Conservation (phyloP, 2,113 vertebrate species). For the Mus pahari region DNA sequence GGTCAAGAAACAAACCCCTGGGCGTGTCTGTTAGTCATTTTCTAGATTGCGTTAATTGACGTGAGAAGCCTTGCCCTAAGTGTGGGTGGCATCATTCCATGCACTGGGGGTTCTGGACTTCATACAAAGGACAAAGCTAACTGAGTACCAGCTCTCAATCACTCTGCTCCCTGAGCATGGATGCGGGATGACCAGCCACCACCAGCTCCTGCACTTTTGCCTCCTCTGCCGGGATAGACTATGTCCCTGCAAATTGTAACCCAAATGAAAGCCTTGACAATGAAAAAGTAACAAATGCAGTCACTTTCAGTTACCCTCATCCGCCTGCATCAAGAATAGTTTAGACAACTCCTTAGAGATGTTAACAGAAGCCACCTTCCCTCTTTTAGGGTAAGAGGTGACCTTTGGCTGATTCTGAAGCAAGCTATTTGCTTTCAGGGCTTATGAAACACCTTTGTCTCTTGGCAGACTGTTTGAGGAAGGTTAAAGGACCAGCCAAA, state of each 20-base stretch:
- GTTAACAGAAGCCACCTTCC: conserved; percentile 73
- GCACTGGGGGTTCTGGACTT: neutral
- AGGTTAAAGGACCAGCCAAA: conserved; percentile 63
- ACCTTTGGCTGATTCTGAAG: conserved; percentile 79
- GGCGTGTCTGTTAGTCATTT: neutral
- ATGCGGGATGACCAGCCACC: neutral
- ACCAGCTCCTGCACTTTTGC: too few species aligned
- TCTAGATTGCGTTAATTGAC: neutral
- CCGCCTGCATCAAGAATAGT: conserved; percentile 55
- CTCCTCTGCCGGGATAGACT: neutral
- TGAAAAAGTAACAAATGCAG: neutral
- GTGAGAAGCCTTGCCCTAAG: neutral
- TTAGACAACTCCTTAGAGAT: conserved; percentile 47
- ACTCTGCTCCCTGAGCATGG: neutral
- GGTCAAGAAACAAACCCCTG: neutral
- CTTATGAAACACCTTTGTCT: conserved; percentile 75
- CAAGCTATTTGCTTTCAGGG: conserved; percentile 67
- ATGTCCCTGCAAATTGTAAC: neutral
- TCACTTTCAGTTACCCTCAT: neutral
- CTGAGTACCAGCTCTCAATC: neutral
- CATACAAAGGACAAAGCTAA: neutral
- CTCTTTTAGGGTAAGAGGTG: conserved; percentile 79
- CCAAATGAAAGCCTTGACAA: neutral
- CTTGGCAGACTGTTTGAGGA: conserved; percentile 49
- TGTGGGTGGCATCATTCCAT: neutral